These are phyloP conservation scores for Desmodus rotundus DNA, from an alignment of 2,113 vertebrate species.

Conservation along the genomic window DNA sequence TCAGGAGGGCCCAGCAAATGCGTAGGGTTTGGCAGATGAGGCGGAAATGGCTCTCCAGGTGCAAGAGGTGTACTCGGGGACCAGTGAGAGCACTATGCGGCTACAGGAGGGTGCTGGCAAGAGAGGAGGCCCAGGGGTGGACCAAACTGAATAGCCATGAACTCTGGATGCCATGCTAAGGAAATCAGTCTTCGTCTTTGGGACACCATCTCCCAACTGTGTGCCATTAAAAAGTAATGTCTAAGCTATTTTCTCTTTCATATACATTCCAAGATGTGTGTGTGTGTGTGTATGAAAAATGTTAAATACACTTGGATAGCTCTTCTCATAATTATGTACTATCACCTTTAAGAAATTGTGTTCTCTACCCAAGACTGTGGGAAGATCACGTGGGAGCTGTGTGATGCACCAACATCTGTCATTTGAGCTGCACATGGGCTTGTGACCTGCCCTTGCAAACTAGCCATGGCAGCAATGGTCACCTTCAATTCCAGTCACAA, in stretches of 20 bases:
- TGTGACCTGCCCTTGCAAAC: not conserved
- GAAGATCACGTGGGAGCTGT: not conserved
- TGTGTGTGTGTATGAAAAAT: not conserved
- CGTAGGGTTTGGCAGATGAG: not conserved
- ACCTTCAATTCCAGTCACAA: not conserved
- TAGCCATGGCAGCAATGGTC: not conserved
- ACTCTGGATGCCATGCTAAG: not conserved
- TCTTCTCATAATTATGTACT: not conserved
- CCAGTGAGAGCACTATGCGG: not conserved
- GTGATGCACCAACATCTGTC: not conserved
- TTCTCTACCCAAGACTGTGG: not conserved
- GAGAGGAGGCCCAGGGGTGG: not conserved
- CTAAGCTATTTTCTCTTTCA: not conserved
- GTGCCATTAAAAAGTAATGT: not conserved
- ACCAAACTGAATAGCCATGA: not conserved
- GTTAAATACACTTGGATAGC: not conserved
- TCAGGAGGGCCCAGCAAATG: not conserved
- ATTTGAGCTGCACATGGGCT: rapidly evolving
- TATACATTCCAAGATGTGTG: not conserved
- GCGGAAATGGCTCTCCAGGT: not conserved
- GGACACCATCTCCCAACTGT: not conserved
- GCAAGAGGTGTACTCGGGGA: not conserved
- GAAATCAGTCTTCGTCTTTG: not conserved
- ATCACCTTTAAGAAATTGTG: not conserved
- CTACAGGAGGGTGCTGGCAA: not conserved